Percentiles rank a stretch among this genome's conserved stretches.
These are phyloP conservation scores for Litoditis marina DNA, from an alignment of 2,888 invertebrate species.

Conservation along the genomic window DNA sequence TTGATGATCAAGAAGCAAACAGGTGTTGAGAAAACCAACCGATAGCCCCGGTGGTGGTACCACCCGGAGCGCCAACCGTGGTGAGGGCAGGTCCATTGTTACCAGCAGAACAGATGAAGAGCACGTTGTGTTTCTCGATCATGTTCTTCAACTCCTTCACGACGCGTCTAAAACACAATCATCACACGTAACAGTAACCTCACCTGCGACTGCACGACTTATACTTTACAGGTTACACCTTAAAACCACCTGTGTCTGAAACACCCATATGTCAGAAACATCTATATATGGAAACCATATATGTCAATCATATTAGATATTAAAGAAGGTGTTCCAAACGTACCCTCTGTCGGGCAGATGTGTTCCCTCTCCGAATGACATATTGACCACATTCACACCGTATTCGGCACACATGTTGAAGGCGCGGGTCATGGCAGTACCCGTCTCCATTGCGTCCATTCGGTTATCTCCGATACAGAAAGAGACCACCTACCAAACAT, in stretches of 20 bases:
- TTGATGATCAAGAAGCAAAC: too few species aligned
- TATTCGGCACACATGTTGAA: slow-evolving; percentile 65
- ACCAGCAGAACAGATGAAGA: slow-evolving; percentile 90
- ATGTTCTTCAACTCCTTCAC: slow-evolving; percentile 69
- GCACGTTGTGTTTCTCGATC: slow-evolving; percentile 84
- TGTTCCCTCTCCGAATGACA: slow-evolving; percentile 94
- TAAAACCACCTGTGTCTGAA: too few species aligned
- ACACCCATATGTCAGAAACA: too few species aligned
- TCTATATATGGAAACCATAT: too few species aligned
- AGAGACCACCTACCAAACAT: slow-evolving; percentile 66
- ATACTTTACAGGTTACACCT: background rate
- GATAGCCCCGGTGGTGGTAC: slow-evolving; percentile 47
- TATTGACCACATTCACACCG: slow-evolving; percentile 82
- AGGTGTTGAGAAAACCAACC: slow-evolving; percentile 28
- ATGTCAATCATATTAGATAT: background rate
- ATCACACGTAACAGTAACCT: too few species aligned
- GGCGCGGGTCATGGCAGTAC: slow-evolving; percentile 84
- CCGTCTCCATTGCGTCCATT: slow-evolving; percentile 92
- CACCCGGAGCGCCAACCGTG: slow-evolving; percentile 76
- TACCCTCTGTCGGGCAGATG: slow-evolving; percentile 87
- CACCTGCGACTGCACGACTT: too few species aligned
- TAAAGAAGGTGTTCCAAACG: slow-evolving; percentile 63
- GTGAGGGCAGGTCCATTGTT: slow-evolving; percentile 90
- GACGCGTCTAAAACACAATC: slow-evolving; percentile 76
- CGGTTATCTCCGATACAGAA: slow-evolving; percentile 81